phyloP scores from a whole-genome alignment of 2,797 vertebrate genomes.

The Peromyscus melanophrys region DNA sequence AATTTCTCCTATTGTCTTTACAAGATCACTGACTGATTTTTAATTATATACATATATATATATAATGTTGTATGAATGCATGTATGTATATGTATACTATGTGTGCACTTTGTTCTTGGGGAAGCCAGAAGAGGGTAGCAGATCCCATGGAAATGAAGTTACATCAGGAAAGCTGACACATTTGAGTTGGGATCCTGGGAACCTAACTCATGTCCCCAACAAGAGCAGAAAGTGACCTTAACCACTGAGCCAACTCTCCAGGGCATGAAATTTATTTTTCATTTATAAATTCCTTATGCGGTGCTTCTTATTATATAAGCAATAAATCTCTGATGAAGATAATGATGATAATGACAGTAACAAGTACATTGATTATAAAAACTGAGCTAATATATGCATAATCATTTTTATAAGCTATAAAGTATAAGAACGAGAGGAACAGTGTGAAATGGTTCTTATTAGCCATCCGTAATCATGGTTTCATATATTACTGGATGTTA shows the following conservation, averaged over 20 bases:
- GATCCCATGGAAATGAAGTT: background rate
- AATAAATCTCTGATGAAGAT: slow-evolving; percentile 4
- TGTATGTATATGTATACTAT: background rate
- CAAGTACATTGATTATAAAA: slow-evolving; percentile 17
- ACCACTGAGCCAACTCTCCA: background rate
- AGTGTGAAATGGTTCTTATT: background rate
- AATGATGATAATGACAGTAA: background rate
- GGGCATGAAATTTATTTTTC: background rate
- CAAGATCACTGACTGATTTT: background rate
- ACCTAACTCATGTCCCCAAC: background rate
- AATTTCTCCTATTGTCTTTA: background rate
- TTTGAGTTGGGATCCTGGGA: background rate
- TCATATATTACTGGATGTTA: background rate
- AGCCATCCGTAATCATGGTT: background rate
- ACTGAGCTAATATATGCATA: background rate
- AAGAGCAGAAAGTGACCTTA: background rate
- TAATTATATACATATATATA: background rate
- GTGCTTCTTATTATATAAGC: background rate
- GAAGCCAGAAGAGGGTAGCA: background rate
- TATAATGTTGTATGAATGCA: background rate
- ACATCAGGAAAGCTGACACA: background rate
- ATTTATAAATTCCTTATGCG: background rate
- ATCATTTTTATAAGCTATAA: background rate
- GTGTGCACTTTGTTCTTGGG: background rate
- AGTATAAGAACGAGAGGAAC: background rate